Conservation (phyloP, 2,113 vertebrate species). For the Bothrops jararaca region DNA sequence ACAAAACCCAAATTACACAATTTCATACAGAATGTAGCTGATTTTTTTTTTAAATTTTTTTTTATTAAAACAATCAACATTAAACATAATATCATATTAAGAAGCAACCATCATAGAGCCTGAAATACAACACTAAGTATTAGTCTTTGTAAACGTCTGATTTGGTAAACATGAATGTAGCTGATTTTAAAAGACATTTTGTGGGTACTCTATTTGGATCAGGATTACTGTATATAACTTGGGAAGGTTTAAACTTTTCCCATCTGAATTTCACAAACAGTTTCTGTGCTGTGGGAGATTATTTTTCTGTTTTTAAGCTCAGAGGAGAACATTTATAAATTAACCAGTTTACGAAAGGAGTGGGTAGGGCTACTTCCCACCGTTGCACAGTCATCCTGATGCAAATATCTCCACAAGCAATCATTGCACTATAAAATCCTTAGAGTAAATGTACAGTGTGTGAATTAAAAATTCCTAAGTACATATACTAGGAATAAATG, state of each 20-base stretch:
- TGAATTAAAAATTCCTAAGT: not conserved
- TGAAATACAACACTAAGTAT: too few species aligned
- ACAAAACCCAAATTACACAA: not conserved
- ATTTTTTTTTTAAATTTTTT: too few species aligned
- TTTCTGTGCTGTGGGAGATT: not conserved
- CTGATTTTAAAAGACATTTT: not conserved
- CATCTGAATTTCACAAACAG: not conserved
- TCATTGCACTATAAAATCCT: not conserved
- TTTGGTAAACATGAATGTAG: too few species aligned
- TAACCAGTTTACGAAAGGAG: not conserved
- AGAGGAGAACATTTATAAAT: not conserved
- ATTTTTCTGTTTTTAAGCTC: not conserved
- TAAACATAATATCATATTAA: too few species aligned
- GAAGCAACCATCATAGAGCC: too few species aligned
- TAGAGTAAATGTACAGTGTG: not conserved
- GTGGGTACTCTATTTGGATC: not conserved
- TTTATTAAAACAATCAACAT: too few species aligned
- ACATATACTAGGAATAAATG: not conserved
- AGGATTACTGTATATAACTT: not conserved
- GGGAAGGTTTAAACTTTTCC: not conserved
- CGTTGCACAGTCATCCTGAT: not conserved
- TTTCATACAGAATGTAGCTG: not conserved
- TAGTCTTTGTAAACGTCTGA: too few species aligned
- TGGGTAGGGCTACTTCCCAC: not conserved
- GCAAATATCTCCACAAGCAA: not conserved